Base-by-base conservation (phyloP, 2,888 invertebrate species). In the Pemphredon lugubris region DNA sequence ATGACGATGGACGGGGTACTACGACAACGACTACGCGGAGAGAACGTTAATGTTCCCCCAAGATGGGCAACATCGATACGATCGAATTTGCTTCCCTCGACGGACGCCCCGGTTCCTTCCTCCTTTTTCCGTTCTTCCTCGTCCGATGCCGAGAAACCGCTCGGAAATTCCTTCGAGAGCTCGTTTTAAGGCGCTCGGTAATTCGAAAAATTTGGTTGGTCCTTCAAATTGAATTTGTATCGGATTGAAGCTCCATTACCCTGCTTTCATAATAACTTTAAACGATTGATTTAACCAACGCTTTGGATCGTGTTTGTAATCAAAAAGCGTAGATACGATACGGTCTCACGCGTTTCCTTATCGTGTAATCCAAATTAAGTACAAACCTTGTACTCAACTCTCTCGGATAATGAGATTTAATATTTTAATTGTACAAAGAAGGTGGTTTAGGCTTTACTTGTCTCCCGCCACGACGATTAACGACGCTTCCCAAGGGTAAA, bases 1-100 rank as follows among this genome's bases (percentile, higher is more conserved):
- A 78, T 76, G 76, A 73, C 65, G 70, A 18, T 61, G 71, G 60
- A 55, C 59, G 66, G 50, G 65, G 63, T 54, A 61, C 40, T 9
- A 9, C 1, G 2, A n/a, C 5, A n/a, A n/a, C n/a, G n/a, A n/a
- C n/a, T 6, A 11, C 2, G 39, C 21, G 37, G 37, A 37, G n/a
- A 51, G 40, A 20, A n/a, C 48, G 66, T 80, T 70, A 80, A 70
- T 66, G 77, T 47, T 50, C 60, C 42, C 39, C 1, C 44, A 21
- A 61, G 68, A 71, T 71, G 50, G 59, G 58, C 73, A 54, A 51
- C 79, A 79, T 79, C 54, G 60, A 63, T 50, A 40, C 55, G 69
- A 47, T 54, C 50, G 48, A 64, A 77, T 53, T 39, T 30, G 30
- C 13, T 32, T 34, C 7, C 32, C 42, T 13, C 51, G 34, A 61